Evolutionary conservation across 2,888 invertebrate species (phyloP), one percentile per base, ranked within the genome.

Genomic region (Sesamia inferens): DNA sequence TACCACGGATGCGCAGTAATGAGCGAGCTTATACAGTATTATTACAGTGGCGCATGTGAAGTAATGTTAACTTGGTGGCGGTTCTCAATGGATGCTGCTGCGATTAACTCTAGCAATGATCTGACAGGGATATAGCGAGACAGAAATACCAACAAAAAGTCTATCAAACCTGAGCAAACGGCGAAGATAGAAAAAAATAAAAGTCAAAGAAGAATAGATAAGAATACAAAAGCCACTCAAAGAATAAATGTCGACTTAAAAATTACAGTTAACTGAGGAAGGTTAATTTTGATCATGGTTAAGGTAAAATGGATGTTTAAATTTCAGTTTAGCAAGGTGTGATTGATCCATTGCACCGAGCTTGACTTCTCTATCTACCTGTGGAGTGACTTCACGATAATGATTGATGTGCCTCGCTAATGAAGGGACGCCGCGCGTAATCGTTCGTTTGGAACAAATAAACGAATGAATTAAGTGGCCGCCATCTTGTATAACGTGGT

Each of bases 391-490:
- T 31, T 54, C 70, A n/a, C 65, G 57, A 58, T 48, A 58, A 54
- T 79, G 79, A 81, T 76, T 74, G 81, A 85, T 73, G 76, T 48
- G 47, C 42, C 39, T 22, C 79, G 22, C 80, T 85, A 84, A 85
- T 85, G 76, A 85, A 84, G 78, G 84, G 76, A 61, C 70, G 67
- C 76, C 62, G 81, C 79, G 72, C 66, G 68, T 85, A 79, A 81
- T 81, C 74, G 77, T 62, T 77, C 75, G 54, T 67, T 75, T 71
- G 74, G 54, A 84, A 85, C 84, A 85, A 85, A 85, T 78, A 83
- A 81, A 85, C 66, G 72, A 74, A 75, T 59, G 72, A 67, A 76
- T 83, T 83, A 83, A 85, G 84, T 85, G 83, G 68, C 72, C 72
- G 72, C 80, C 76, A 68, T 79, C 42, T 64, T 71, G 71, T 22